These are phyloP conservation scores for Morinoia aosen DNA, from an alignment of 2,888 invertebrate genomes.

Conservation along the genomic window DNA sequence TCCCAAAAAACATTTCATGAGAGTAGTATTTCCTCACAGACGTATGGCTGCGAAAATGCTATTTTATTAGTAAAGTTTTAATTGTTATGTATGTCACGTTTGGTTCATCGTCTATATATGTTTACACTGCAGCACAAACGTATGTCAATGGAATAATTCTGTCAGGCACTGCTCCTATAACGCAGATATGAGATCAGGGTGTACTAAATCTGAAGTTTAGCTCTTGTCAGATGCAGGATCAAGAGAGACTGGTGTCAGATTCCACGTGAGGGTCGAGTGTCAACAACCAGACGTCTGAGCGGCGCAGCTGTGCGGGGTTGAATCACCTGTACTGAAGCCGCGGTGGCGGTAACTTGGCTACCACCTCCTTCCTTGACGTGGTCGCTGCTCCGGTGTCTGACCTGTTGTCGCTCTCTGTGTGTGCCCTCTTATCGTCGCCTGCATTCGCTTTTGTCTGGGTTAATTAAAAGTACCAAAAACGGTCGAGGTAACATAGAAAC, in stretches of 20 bases:
- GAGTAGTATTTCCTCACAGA: too few species aligned
- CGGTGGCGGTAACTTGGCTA: too few species aligned
- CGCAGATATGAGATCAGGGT: background rate
- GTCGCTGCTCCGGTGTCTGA: background rate
- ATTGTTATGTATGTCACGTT: too few species aligned
- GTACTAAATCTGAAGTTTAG: background rate
- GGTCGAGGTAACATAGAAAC: too few species aligned
- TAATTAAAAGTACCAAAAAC: too few species aligned
- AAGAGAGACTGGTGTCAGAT: background rate
- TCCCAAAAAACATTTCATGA: too few species aligned
- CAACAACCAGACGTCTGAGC: background rate
- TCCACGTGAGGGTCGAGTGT: background rate
- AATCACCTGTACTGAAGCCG: background rate
- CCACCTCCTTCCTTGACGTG: too few species aligned
- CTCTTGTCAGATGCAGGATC: background rate
- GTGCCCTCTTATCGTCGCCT: background rate
- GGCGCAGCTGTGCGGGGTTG: background rate
- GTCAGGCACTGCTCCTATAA: background rate
- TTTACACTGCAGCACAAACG: background rate
- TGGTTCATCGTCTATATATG: too few species aligned
- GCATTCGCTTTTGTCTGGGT: too few species aligned
- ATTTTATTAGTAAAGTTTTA: too few species aligned
- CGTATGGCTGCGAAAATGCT: too few species aligned
- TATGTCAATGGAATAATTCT: background rate
- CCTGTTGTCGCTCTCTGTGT: background rate